These are phyloP conservation scores for Hypsopygia costalis DNA, from an alignment of 2,888 invertebrate genomes.

Conservation along the genomic window DNA sequence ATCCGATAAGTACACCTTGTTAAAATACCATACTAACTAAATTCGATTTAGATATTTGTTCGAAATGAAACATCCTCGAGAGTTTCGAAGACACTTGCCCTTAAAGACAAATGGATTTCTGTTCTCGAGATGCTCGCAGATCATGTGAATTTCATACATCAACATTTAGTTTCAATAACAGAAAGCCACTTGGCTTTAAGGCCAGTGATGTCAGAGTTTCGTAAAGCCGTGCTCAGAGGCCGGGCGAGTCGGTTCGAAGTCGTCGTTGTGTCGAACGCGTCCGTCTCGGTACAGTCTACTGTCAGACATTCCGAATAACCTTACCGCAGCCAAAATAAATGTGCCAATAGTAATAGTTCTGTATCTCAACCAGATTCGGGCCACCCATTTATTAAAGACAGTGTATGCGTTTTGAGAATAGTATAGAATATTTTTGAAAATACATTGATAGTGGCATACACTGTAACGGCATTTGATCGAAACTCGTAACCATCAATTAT, in stretches of 20 bases:
- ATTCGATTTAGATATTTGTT: slow-evolving; percentile 58
- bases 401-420: slow-evolving; percentile 45
- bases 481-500: slow-evolving; percentile 63
- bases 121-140: no score
- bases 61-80: slow-evolving; percentile 49
- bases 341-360: slow-evolving; percentile 62
- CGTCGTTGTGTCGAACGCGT: slow-evolving; percentile 5
- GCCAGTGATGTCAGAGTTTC: slow-evolving; percentile 74
- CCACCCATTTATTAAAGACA: slow-evolving; percentile 60
- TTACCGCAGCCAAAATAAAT: slow-evolving; percentile 41
- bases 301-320: slow-evolving; percentile 22
- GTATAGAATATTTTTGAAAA: slow-evolving; percentile 31
- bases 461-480: slow-evolving; percentile 70
- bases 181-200: no score
- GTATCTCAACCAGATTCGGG: slow-evolving; percentile 75
- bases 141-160: no score
- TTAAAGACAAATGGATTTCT: no score
- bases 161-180: no score
- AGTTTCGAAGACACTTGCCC: slow-evolving; percentile 44
- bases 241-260: slow-evolving; percentile 10
- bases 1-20: slow-evolving; percentile 43
- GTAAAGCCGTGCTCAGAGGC: slow-evolving; percentile 68
- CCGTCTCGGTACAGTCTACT: neutral
- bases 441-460: slow-evolving; percentile 52
- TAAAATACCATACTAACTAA: slow-evolving; percentile 45